Base-by-base conservation (phyloP, 2,888 invertebrate genomes). In the Amblyjoppa fuscipennis region DNA sequence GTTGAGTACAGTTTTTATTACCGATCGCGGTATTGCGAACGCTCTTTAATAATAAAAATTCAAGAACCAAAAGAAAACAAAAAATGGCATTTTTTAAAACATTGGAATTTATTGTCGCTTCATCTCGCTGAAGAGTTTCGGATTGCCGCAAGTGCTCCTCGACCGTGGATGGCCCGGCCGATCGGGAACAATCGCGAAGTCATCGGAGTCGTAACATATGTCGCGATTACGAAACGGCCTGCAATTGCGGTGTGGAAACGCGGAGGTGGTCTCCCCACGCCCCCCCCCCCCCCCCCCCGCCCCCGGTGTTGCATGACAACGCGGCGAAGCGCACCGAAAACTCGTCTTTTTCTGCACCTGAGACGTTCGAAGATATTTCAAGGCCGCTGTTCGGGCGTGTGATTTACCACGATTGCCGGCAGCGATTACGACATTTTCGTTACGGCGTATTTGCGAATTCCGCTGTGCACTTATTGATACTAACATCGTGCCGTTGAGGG, bases 321-420 rank as follows among this genome's bases (percentile, higher is more conserved):
- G 68, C 38, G 69, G 25, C 64, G 38, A 28, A 34, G 25, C 61
- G 74, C 16, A 49, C 45, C 5, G 41, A 13, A 34, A 51, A 41
- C 59, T 9, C 16, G 34, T 28, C 16, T 13, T 16, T 66, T 56
- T 66, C 28, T 25, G 82, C 76, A 85, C 85, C 80, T 81, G 85
- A 85, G 77, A 74, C 76, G 41, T 45, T 74, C 64, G 49, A 70
- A 75, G 45, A 82, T 83, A 83, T 86, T 81, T 80, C 85, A 86
- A 87, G 87, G 87, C 61, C 76, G 76, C 45, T 69, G 38, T 64
- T 83, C 75, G 75, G 74, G 75, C 74, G 79, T 85, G 71, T 76
- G 82, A 80, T 82, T 80, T 68, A 69, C 66, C 80, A 83, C 76
- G 85, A 86, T 88, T 86, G 79, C 75, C 74, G 76, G 53, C 56